Evolutionary conservation across 2,888 invertebrate species (phyloP).

Genomic region (Trichopoda pennipes): DNA sequence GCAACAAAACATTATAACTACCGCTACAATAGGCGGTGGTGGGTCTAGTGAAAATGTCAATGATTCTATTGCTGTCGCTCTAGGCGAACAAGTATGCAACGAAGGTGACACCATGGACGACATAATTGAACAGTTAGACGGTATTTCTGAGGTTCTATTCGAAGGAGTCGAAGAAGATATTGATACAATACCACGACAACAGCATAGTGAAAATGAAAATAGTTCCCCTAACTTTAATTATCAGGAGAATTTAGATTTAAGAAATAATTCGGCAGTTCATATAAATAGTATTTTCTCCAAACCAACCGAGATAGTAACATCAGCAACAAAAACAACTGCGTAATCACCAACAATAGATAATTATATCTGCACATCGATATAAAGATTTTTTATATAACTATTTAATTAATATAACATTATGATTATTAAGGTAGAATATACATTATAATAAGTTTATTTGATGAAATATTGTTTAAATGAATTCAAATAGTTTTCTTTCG

Average conservation of each 20-base stretch:
- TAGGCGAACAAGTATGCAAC: slow-evolving; percentile 71
- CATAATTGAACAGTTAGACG: slow-evolving; percentile 79
- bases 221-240: slow-evolving; percentile 3
- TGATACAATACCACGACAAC: slow-evolving; percentile 5
- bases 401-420: slow-evolving; percentile 17
- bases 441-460: slow-evolving; percentile 30
- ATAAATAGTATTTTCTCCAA: background rate
- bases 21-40: slow-evolving; percentile 47
- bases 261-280: slow-evolving; percentile 9
- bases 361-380: slow-evolving; percentile 45
- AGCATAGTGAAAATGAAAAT: background rate
- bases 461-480: slow-evolving; percentile 47
- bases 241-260: slow-evolving; percentile 30
- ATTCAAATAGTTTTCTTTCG: slow-evolving; percentile 11
- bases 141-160: slow-evolving; percentile 72
- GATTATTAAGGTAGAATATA: slow-evolving; percentile 51
- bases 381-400: slow-evolving; percentile 21
- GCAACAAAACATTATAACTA: slow-evolving; percentile 64
- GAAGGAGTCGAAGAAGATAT: slow-evolving; percentile 67
- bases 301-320: background rate
- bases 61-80: slow-evolving; percentile 69
- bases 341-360: slow-evolving; percentile 28
- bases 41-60: slow-evolving; percentile 62
- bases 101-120: slow-evolving; percentile 78
- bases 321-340: background rate